Evolutionary conservation across 2,113 vertebrate species (phyloP), one percentile per base, ranked within the genome.

Genomic region (Ictalurus punctatus): DNA sequence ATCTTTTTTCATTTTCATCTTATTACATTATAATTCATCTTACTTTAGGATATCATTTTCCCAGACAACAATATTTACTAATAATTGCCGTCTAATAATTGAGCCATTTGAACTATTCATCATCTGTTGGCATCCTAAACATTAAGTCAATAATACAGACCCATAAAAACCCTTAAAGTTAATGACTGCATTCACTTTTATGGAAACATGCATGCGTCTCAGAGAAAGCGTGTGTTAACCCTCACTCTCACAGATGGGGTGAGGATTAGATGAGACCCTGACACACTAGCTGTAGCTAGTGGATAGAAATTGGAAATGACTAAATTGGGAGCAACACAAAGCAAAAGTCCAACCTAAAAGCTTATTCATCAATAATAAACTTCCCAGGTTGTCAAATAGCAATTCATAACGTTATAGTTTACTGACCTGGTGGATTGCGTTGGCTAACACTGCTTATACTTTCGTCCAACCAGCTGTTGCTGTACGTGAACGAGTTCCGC

Each of bases 401-500:
- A 74, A 40, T 58, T 58, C 52, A 30, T 58, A 81, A 12, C 27
- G 90, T 82, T 56, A 13, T 21, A 71, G 86, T 91, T 93, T 89
- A 97, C 56, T 78, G 59, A 89, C 97, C 97, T 96, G 96, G 91
- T 63, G 94, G 93, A 87, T 86, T 91, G 69, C 90, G 93, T 37
- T 92, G 94, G 89, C 94, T 96, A 89, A 94, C 92, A 76, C 93
- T 96, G 93, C 95, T 97, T 88, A 91, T 71, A 13, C 90, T 95
- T 92, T 98, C 97, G 59, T 97, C 97, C 69, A 93, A 87, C 94
- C 95, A 97, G 23, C 87, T 80, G 1, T 95, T 95, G 92, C 95
- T 93, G 89, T 96, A 97, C 58, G 94, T 87, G 91, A 97, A 96
- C 14, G 97, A 95, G 90, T 98, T 95, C 10, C 93, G 95, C 92